Evolutionary conservation across 35 echinoderm and acorn worm species (phyloP), one percentile per base, ranked within the genome.

Genomic region (Heliocidaris erythrogramma): DNA sequence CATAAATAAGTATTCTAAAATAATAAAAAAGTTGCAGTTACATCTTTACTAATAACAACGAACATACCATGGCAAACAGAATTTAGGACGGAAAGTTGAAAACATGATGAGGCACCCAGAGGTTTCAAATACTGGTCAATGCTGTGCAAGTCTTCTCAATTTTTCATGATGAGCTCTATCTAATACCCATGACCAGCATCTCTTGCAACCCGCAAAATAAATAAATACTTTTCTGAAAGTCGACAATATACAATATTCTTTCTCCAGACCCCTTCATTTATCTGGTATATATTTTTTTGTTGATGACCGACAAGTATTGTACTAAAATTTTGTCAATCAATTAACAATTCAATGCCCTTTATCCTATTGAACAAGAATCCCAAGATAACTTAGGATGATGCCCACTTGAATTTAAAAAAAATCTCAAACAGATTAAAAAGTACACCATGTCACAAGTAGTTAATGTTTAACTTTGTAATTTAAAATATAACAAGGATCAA

Each of bases 61-160:
- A 78, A n/a, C 65, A 78, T 27, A 78, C 7, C 7, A 78, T n/a
- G 65, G 65, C 65, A n/a, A 78, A 78, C 21, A 78, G 18, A 56
- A 78, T 78, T n/a, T 78, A 78, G 65, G 65, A 78, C 61, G 65
- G 65, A 78, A 78, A 78, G 14, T 78, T 11, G 4, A n/a, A 78
- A 78, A 78, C 65, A 78, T 78, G 5, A 7, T 27, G 18, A 78
- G 65, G 17, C 65, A 78, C 65, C 65, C 65, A 78, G 21, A n/a
- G 65, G 65, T 78, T 27, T 78, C 65, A 78, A 78, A 78, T 78
- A 78, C 65, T 78, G 65, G 21, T n/a, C 65, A 78, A 78, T 78
- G 18, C 21, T 78, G 65, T 78, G 27, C 65, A 78, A 78, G 5
- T 78, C 27, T 4, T n/a, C 65, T 7, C 27, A 78, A 7, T 27